phyloP scores from a whole-genome alignment of 2,113 vertebrate genomes.

The Cyanoderma ruficeps region DNA sequence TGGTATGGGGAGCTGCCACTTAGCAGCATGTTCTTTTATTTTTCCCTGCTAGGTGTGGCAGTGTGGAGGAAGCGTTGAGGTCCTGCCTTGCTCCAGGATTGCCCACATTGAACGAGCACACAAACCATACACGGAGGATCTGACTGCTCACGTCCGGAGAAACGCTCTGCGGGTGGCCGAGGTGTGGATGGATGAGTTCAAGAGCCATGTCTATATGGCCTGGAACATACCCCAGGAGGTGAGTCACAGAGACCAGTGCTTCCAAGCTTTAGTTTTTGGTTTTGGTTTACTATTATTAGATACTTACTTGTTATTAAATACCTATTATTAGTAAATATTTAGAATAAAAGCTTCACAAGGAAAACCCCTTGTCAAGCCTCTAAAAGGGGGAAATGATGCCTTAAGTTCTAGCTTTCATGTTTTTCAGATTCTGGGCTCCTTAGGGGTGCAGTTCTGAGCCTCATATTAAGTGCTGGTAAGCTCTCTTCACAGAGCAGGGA shows the following conservation, averaged over 20 bases:
- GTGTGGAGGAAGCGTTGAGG: slow-evolving; percentile 95
- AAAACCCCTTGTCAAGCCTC: too few species aligned
- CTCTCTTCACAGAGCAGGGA: too few species aligned
- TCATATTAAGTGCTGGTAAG: too few species aligned
- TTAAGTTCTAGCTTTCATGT: too few species aligned
- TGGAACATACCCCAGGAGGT: slow-evolving; percentile 98
- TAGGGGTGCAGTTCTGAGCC: too few species aligned
- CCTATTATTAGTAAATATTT: too few species aligned
- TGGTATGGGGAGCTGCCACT: background rate
- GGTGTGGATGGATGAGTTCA: slow-evolving; percentile 99
- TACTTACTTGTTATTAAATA: too few species aligned
- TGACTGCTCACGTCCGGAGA: slow-evolving; percentile 89
- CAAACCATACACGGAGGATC: slow-evolving; percentile 95
- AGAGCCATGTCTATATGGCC: slow-evolving; percentile 98
- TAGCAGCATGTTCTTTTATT: background rate
- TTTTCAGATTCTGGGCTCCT: too few species aligned
- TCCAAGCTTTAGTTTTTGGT: background rate
- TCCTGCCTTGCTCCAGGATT: slow-evolving; percentile 92
- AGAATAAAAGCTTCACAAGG: too few species aligned
- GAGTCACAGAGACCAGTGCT: background rate
- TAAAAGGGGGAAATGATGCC: too few species aligned
- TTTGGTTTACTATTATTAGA: background rate
- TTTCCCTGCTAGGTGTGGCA: slow-evolving; percentile 88
- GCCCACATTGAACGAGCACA: slow-evolving; percentile 96
- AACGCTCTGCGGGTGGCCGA: slow-evolving; percentile 94